phyloP scores from a whole-genome alignment of 2,888 invertebrate species.

The Cephus sareptanus region DNA sequence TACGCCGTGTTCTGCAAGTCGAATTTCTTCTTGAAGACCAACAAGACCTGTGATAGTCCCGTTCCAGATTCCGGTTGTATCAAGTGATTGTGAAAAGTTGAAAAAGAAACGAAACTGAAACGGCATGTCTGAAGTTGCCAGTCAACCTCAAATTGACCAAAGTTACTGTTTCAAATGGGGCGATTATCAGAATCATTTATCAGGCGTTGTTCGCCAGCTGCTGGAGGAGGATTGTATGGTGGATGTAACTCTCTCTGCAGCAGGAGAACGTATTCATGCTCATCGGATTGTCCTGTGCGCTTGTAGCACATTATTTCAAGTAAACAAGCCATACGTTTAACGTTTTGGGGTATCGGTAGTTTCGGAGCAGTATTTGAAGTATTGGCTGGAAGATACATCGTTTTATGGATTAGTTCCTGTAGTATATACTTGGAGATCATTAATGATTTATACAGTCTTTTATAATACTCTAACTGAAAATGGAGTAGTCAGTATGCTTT shows the following conservation, averaged over 20 bases:
- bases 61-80: constrained; percentile 37
- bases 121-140: constrained; percentile 50
- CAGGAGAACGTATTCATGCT: constrained; percentile 64
- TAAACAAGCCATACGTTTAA: constrained; percentile 27
- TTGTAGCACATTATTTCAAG: constrained; percentile 67
- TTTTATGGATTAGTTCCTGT: neutral
- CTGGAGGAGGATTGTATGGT: constrained; percentile 64
- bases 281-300: constrained; percentile 68
- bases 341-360: neutral
- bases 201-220: constrained; percentile 60
- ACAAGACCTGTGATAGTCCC: constrained; percentile 23
- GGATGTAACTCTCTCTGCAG: constrained; percentile 66
- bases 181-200: constrained; percentile 61
- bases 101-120: constrained; percentile 53
- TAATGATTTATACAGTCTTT: no score
- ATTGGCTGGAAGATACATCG: neutral
- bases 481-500: no score
- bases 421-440: no score
- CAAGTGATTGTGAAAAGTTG: constrained; percentile 26
- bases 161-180: constrained; percentile 65
- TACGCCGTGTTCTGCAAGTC: neutral
- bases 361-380: neutral
- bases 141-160: constrained; percentile 33
- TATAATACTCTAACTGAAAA: no score
- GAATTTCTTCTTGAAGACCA: constrained; percentile 1